These are phyloP conservation scores for Chinchilla lanigera DNA, from an alignment of 2,113 vertebrate genomes.

Conservation along the genomic window DNA sequence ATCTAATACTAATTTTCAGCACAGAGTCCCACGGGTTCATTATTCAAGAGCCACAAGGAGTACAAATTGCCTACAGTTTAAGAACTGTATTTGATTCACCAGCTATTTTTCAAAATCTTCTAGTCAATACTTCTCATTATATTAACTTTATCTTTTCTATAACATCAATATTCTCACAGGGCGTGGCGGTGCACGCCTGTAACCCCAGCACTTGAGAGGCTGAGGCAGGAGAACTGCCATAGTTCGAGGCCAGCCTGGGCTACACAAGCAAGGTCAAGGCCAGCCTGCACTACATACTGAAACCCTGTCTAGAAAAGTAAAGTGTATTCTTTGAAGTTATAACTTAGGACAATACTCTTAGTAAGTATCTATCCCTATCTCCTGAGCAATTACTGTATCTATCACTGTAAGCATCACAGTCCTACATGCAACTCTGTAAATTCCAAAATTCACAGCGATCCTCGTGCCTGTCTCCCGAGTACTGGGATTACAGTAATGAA, in stretches of 20 bases:
- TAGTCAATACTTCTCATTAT: background rate
- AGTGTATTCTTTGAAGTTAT: background rate
- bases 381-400: background rate
- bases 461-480: background rate
- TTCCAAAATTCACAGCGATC: background rate
- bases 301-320: background rate
- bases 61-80: background rate
- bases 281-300: background rate
- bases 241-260: background rate
- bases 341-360: background rate
- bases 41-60: background rate
- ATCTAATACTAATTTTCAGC: background rate
- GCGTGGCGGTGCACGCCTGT: background rate
- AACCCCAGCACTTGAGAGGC: background rate
- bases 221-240: background rate
- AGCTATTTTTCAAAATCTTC: slow-evolving; percentile 24
- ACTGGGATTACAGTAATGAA: background rate
- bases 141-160: slow-evolving; percentile 22
- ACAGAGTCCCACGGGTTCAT: background rate
- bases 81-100: background rate
- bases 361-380: background rate
- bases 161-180: background rate
- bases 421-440: background rate
- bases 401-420: background rate
- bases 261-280: background rate